Evolutionary conservation across 2,797 vertebrate species (phyloP), one percentile per base, ranked within the genome.

Genomic region (Catamblyrhynchus diadema): DNA sequence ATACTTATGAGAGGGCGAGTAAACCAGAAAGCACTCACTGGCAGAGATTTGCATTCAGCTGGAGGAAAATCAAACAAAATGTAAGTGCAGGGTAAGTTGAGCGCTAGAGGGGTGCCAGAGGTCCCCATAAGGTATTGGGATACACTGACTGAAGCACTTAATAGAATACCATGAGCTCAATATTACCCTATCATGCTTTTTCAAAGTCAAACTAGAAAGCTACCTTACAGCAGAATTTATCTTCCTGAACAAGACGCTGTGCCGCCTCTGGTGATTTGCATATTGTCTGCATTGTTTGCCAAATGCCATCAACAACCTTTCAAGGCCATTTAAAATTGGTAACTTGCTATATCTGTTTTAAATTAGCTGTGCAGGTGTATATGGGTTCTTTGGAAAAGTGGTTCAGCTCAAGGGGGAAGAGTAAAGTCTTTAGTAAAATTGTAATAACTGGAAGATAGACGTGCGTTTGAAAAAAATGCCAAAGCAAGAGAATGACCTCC

Each of bases 231-330:
- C 27, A 32, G 54, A 72, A 67, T 62, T 94, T 88, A 41, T 59
- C 59, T 66, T 73, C 62, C 65, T 2, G 28, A 81, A 82, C 18
- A 37, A 69, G 53, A 54, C 73, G 64, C 35, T 67, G 44, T 16
- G 17, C 71, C 2, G 1, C 69, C 60, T 64, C 65, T 37, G 54
- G 50, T 72, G 74, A 87, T 94, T 84, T 94, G 70, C 86, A 44
- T 79, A 21, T 37, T n/a, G 15, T 65, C 72, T 89, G 27, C 48
- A n/a, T 75, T 88, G 78, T 48, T 84, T 93, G 81, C 92, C 94
- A 95, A 96, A 93, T 72, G 70, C 86, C 82, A 94, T 84, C 60
- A 87, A 90, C 88, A 94, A 90, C 65, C 37, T 95, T 93, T 91
- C 93, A 54, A 48, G 78, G 86, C 77, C 81, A 74, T 66, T 97